Base-by-base conservation (phyloP, 2,797 vertebrate genomes). In the Gymnothorax reevesii region DNA sequence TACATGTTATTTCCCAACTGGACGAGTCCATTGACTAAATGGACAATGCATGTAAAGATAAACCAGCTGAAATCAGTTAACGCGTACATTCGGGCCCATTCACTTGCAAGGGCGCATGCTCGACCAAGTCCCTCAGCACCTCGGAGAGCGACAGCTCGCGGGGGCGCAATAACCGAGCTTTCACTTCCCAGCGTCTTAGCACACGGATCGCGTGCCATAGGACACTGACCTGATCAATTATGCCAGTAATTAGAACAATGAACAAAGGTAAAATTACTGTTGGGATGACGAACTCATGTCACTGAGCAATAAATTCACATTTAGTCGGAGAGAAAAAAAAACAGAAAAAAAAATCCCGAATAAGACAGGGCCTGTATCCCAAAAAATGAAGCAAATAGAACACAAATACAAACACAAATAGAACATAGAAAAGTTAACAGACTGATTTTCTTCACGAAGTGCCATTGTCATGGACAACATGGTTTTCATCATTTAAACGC, bases 121-220 rank as follows among this genome's bases (percentile, higher is more conserved):
- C 20, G 7, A 27, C 20, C 4, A 22, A 7, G 22, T 17, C 3
- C 4, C 91, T 94, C 90, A 94, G 92, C 64, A 94, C 93, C 92
- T 9, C n/a, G 92, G 94, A 93, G 83, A 94, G 92, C 86, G 82
- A 55, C 85, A 83, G 7, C 22, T 3, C 59, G 20, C 10, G 25
- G 27, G 60, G 22, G 60, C 20, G 60, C 25, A 7, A 2, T 54
- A 54, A 2, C 33, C 33, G 1, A 42, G 33, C 33, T 42, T 1
- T 2, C n/a, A 52, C 27, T 27, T 8, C 5, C 84, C 62, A 42
- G 12, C 3, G 2, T 52, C n/a, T 71, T 55, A 54, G 13, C 71
- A 9, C 49, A 22, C 12, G 17, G 20, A 22, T 22, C 17, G 9
- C 77, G 7, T 22, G 6, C 22, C 42, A 22, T 55, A n/a, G 77